Percentiles rank a stretch among this genome's conserved stretches.
Evolutionary conservation across 2,888 invertebrate genomes (phyloP).

Genomic region (Heliconius sara): DNA sequence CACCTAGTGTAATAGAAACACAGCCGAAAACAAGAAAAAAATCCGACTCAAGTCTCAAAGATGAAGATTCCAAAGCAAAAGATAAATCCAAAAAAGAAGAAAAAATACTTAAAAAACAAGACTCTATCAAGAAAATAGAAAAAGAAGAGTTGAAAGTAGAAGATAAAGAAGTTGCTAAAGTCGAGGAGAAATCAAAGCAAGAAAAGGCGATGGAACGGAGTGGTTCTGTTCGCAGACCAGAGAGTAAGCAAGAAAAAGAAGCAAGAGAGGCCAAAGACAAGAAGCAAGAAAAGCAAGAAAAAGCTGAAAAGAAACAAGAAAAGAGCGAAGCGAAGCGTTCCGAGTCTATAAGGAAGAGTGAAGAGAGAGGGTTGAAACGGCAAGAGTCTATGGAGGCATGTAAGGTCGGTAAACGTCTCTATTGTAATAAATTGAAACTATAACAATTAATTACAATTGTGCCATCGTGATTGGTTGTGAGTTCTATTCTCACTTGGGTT

Average conservation of each 20-base stretch:
- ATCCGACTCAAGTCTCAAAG: conserved; percentile 75
- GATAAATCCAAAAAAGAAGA: conserved; percentile 64
- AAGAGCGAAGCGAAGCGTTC: conserved; percentile 66
- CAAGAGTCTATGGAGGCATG: conserved; percentile 73
- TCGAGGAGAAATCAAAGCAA: conserved; percentile 54
- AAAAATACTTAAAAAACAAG: conserved; percentile 58
- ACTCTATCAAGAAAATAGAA: conserved; percentile 64
- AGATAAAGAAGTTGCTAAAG: conserved; percentile 52
- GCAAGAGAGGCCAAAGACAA: conserved; percentile 57
- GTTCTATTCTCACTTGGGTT: too few relatives aligned
- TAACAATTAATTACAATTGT: too few relatives aligned
- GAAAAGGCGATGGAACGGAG: conserved; percentile 61
- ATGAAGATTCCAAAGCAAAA: conserved; percentile 68
- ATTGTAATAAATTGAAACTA: too few relatives aligned
- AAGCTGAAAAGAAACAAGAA: conserved; percentile 59
- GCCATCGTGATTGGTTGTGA: too few relatives aligned
- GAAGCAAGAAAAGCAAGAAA: conserved; percentile 68
- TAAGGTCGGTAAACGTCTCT: conserved; percentile 59
- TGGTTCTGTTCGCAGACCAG: conserved; percentile 66
- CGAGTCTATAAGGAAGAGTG: conserved; percentile 69
- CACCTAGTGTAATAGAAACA: conserved; percentile 51
- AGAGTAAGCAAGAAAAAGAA: conserved; percentile 53
- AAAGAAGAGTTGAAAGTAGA: conserved; percentile 56
- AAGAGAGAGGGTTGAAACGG: conserved; percentile 61
- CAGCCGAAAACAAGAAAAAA: conserved; percentile 71